phyloP scores from a whole-genome alignment of 2,888 invertebrate genomes.

The Parelbella ahira region DNA sequence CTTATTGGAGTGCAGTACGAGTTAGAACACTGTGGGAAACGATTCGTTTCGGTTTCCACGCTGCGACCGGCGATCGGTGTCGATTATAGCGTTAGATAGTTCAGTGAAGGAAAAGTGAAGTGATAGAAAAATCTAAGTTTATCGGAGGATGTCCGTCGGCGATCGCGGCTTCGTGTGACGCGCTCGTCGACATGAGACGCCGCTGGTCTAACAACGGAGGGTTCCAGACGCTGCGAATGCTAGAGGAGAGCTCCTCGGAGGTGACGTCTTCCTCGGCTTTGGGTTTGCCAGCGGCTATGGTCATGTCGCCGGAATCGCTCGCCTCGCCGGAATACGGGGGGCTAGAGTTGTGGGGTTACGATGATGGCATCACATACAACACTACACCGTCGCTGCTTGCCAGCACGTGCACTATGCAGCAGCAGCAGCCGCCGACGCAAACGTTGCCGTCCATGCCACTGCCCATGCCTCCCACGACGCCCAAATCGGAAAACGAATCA shows the following conservation, averaged over 20 bases:
- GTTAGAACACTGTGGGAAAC: conserved; percentile 51
- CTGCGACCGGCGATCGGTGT: conserved; percentile 55
- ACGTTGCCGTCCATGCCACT: conserved; percentile 76
- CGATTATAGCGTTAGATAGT: conserved; percentile 68
- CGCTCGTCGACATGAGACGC: conserved; percentile 84
- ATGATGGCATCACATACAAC: conserved; percentile 73
- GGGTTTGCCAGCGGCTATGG: conserved; percentile 85
- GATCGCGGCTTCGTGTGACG: conserved; percentile 62
- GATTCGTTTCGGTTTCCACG: conserved; percentile 60
- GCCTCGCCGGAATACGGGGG: conserved; percentile 89
- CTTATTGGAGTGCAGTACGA: conserved; percentile 47
- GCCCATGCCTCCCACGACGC: conserved; percentile 74
- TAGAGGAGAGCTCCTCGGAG: conserved; percentile 87
- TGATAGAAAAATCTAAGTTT: conserved; percentile 46
- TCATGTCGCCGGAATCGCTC: conserved; percentile 88
- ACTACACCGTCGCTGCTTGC: conserved; percentile 66
- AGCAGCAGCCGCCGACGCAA: conserved; percentile 74
- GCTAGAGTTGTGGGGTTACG: conserved; percentile 90
- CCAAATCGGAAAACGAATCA: conserved; percentile 78
- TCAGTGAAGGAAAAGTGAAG: conserved; percentile 75
- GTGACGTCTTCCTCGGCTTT: conserved; percentile 88
- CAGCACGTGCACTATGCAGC: conserved; percentile 72
- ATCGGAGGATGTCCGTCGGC: conserved; percentile 70
- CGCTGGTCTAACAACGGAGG: conserved; percentile 89
- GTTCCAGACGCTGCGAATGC: conserved; percentile 82